Percentiles rank a stretch among this genome's conserved stretches.
phyloP scores from a whole-genome alignment of 2,888 invertebrate genomes.

The Lobophora halterata region DNA sequence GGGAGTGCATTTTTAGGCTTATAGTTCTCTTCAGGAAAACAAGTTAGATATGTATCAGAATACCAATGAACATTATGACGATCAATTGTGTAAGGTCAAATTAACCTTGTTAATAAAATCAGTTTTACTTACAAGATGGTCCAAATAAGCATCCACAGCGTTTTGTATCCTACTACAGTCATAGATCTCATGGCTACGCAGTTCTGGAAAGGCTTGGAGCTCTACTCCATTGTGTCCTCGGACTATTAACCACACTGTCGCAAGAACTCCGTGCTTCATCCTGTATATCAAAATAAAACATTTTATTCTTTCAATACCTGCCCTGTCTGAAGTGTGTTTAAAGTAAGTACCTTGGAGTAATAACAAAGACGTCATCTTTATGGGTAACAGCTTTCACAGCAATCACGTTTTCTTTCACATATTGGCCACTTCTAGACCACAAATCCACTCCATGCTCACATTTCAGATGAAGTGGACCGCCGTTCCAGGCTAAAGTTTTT shows the following conservation, averaged over 20 bases:
- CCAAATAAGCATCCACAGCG: constrained; percentile 83
- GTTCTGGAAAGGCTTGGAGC: constrained; percentile 82
- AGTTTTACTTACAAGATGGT: constrained; percentile 52
- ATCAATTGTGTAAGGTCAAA: too few species aligned
- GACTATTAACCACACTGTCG: constrained; percentile 79
- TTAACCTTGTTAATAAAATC: too few species aligned
- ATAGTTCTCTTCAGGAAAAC: too few species aligned
- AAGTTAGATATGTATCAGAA: too few species aligned
- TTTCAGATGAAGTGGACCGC: constrained; percentile 65
- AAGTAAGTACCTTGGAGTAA: constrained; percentile 74
- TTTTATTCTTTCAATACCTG: too few species aligned
- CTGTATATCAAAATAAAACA: too few species aligned
- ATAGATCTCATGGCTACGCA: constrained; percentile 83
- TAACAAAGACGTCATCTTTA: constrained; percentile 79
- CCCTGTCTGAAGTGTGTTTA: too few species aligned
- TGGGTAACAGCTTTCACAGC: constrained; percentile 80
- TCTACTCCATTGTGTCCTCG: constrained; percentile 43
- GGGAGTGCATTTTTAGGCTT: too few species aligned
- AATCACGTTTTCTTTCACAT: constrained; percentile 80
- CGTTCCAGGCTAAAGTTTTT: constrained; percentile 67
- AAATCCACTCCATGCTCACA: constrained; percentile 72
- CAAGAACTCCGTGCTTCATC: constrained; percentile 83
- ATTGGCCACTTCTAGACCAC: constrained; percentile 74
- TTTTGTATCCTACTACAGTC: constrained; percentile 84
- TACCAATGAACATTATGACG: too few species aligned